phyloP scores from a whole-genome alignment of 1,140 invertebrate species.

The Bombus ignitus region DNA sequence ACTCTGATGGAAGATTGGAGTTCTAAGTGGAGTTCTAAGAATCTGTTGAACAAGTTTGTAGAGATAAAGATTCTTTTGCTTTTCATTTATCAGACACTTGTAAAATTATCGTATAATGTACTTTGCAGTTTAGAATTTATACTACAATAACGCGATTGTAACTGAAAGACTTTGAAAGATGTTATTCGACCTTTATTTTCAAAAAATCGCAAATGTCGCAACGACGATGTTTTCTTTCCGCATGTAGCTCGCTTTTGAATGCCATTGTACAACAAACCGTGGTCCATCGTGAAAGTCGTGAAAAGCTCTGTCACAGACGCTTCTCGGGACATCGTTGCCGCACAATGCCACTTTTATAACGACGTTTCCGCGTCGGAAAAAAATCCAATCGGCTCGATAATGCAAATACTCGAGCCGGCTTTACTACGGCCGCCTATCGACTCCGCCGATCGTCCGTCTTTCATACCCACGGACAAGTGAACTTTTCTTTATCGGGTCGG shows the following conservation, averaged over 20 bases:
- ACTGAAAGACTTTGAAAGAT: too few species aligned
- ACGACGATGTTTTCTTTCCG: neutral
- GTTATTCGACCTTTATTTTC: neutral
- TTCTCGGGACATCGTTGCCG: neutral
- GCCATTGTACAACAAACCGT: neutral
- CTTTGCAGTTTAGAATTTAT: neutral
- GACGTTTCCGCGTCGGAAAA: conserved; percentile 44
- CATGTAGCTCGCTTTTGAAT: neutral
- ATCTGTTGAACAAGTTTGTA: neutral
- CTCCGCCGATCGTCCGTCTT: conserved; percentile 56
- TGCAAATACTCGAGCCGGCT: conserved; percentile 52
- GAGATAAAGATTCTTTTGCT: neutral
- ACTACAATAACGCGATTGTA: neutral
- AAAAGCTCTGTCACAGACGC: neutral
- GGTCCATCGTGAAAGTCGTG: neutral
- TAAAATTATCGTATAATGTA: neutral
- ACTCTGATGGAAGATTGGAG: neutral
- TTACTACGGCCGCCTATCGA: conserved; percentile 58
- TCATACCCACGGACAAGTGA: conserved; percentile 63
- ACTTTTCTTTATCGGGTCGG: conserved; percentile 63
- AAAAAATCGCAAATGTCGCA: neutral
- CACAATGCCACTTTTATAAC: conserved; percentile 25
- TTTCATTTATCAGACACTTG: neutral
- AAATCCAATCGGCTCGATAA: conserved; percentile 37
- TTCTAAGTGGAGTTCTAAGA: neutral